phyloP scores from a whole-genome alignment of 2,113 vertebrate genomes.

The Coreoperca whiteheadi region DNA sequence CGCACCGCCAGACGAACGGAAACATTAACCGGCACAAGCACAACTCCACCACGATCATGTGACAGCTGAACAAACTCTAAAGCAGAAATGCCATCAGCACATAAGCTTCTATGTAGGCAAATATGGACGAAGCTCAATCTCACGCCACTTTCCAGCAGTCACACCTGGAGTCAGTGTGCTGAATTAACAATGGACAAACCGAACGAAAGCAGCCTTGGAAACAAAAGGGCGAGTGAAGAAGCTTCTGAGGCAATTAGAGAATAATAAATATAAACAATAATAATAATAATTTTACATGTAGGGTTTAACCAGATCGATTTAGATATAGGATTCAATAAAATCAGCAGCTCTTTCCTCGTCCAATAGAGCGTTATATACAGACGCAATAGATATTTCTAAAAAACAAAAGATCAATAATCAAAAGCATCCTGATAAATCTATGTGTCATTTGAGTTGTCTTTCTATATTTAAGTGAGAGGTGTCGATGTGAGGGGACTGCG shows the following conservation, averaged over 20 bases:
- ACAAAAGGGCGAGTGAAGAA: neutral
- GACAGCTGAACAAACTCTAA: slow-evolving; percentile 30
- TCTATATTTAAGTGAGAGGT: neutral
- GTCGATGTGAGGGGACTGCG: neutral
- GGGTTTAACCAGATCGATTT: neutral
- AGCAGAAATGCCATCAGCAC: slow-evolving; percentile 22
- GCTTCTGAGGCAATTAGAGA: neutral
- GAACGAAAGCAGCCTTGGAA: neutral
- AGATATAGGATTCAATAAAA: neutral
- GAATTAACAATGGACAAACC: neutral
- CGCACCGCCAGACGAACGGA: slow-evolving; percentile 45
- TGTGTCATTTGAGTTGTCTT: neutral
- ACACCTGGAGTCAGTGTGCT: neutral
- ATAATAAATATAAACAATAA: neutral
- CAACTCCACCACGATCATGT: slow-evolving; percentile 24
- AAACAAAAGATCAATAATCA: neutral
- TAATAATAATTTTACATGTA: neutral
- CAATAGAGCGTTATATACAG: neutral
- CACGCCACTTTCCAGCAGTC: neutral
- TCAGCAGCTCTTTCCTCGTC: neutral
- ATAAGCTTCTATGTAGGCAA: slow-evolving; percentile 11
- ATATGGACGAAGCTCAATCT: neutral
- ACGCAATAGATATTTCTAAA: neutral
- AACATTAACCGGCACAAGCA: slow-evolving; percentile 42
- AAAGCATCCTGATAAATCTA: neutral